Base-by-base conservation (phyloP, 2,797 vertebrate species). In the Sandelia bainsii region DNA sequence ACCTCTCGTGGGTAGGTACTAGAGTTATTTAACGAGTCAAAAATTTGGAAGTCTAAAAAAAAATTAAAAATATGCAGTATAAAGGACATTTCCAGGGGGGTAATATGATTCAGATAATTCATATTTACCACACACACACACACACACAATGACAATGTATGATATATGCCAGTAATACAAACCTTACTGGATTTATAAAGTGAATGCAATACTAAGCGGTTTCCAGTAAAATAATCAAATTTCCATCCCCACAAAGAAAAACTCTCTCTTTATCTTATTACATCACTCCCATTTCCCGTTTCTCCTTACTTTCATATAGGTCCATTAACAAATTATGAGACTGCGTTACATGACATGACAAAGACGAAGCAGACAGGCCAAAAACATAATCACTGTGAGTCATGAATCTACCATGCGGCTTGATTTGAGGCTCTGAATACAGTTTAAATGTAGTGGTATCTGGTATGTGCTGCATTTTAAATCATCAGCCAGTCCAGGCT, bases 1-100 rank as follows among this genome's bases (percentile, higher is more conserved):
- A 25, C 2, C 25, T 25, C 25, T 25, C 25, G 25, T 25, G 25
- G 2, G 4, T 4, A 25, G 25, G 25, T 25, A 25, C 25, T 25
- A 25, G 2, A 25, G 54, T 45, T 49, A 23, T 65, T 74, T 69
- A 74, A 69, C 54, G 49, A 74, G 64, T 17, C 20, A 27, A 50
- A 34, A 66, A 62, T 66, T 32, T 32, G n/a, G 25, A 25, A 25
- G 25, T 25, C 25, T n/a, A n/a, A 8, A 52, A 49, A 62, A 32
- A 39, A 32, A 39, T 53, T 44, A 17, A 53, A 29, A 49, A 62
- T 40, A 61, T 23, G 29, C n/a, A 50, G 64, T n/a, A 44, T 11
- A 8, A 60, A 4, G 19, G 14, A 3, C 22, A 75, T 6, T 44
- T 61, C n/a, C 12, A 27, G 27, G 12, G 37, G 25, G 4, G 44